phyloP scores from a whole-genome alignment of 2,797 vertebrate species.

The Euphonia xanthogaster region DNA sequence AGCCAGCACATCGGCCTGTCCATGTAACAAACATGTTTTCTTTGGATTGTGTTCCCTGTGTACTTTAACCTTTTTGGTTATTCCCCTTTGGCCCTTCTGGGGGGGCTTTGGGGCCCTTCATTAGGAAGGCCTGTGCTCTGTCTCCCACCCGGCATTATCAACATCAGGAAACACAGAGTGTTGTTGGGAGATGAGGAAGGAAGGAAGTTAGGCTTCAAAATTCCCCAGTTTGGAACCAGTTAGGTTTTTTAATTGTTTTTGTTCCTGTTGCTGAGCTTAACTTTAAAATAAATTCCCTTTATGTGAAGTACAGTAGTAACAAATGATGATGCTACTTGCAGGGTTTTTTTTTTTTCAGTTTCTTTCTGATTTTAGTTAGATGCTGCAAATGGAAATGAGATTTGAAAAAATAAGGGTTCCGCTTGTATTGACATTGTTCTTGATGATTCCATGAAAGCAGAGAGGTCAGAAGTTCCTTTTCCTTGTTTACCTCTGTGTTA shows the following conservation, averaged over 20 bases:
- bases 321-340: accelerated
- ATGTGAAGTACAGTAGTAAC: background rate
- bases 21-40: background rate
- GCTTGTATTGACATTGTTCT: background rate
- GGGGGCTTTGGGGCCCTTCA: background rate
- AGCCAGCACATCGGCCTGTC: background rate
- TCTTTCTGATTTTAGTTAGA: background rate
- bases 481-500: background rate
- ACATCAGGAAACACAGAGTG: background rate
- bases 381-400: background rate
- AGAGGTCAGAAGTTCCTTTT: background rate
- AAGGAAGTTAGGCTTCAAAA: background rate
- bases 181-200: background rate
- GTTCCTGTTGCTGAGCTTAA: background rate
- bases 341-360: background rate
- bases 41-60: background rate
- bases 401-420: accelerated
- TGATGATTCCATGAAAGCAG: background rate
- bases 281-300: background rate
- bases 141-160: background rate
- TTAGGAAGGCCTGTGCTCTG: background rate
- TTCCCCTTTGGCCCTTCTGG: background rate
- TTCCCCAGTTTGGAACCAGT: background rate
- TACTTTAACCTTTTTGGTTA: background rate
- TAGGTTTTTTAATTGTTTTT: background rate